Evolutionary conservation across 2,888 invertebrate genomes (phyloP).

Genomic region (Ctenicera cuprea): DNA sequence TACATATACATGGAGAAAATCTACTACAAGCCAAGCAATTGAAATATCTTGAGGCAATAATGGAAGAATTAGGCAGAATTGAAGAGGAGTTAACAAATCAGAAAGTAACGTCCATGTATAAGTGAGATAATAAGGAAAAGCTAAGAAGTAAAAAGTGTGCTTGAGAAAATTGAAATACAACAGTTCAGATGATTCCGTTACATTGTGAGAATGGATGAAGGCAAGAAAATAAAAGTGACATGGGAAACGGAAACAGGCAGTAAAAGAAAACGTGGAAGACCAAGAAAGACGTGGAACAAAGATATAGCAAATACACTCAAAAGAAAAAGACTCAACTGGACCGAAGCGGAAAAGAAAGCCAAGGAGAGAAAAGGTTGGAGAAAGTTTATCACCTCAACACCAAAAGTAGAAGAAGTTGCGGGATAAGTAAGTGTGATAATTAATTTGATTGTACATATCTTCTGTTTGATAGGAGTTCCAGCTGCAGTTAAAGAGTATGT

Average conservation of each 20-base stretch:
- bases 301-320: background rate
- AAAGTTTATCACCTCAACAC: background rate
- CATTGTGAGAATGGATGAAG: background rate
- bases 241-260: background rate
- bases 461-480: no score
- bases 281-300: background rate
- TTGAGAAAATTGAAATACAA: background rate
- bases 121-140: background rate
- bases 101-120: background rate
- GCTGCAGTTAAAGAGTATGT: no score
- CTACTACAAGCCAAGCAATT: no score
- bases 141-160: background rate
- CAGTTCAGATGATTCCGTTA: background rate
- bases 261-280: background rate
- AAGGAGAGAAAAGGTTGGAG: background rate
- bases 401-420: background rate
- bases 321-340: background rate
- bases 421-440: background rate
- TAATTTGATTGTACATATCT: no score
- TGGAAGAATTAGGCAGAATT: conserved; percentile 2
- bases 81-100: conserved; percentile 1
- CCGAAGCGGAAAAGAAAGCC: background rate
- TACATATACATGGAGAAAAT: no score
- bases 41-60: background rate
- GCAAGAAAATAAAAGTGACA: background rate